phyloP scores from a whole-genome alignment of 37 sponge, comb jelly and placozoan species.

The Petrosia ficiformis region DNA sequence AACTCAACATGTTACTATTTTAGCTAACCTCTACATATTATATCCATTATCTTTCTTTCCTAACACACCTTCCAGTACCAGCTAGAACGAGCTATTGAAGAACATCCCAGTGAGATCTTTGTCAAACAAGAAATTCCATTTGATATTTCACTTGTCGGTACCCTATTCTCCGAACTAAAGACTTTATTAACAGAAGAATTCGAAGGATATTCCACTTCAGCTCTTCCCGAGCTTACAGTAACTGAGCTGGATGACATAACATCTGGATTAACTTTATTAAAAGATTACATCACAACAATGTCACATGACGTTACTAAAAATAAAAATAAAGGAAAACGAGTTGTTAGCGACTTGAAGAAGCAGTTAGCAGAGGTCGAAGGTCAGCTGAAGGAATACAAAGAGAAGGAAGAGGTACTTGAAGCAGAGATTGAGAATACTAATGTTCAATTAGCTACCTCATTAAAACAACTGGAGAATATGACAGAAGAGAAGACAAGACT shows the following conservation, averaged over 20 bases:
- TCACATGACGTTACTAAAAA: slow-evolving; percentile 17
- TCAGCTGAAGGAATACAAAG: background rate
- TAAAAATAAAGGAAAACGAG: background rate
- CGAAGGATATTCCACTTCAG: background rate
- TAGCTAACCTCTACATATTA: no score
- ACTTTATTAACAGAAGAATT: slow-evolving; percentile 8
- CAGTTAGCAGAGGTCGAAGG: slow-evolving; percentile 14
- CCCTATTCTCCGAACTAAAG: slow-evolving; percentile 31
- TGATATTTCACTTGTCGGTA: slow-evolving; percentile 35
- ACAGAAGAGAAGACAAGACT: slow-evolving; percentile 39
- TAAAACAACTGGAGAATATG: background rate
- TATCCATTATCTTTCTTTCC: no score
- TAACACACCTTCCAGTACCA: background rate
- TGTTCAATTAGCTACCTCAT: background rate
- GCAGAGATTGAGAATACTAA: background rate
- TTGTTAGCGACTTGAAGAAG: slow-evolving; percentile 18
- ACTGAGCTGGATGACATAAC: slow-evolving; percentile 52
- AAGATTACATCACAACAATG: slow-evolving; percentile 26
- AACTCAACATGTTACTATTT: no score
- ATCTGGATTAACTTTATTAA: slow-evolving; percentile 47
- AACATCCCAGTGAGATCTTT: slow-evolving; percentile 59
- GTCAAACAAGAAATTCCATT: slow-evolving; percentile 63
- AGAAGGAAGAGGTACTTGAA: slow-evolving; percentile 1
- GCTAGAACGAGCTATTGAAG: slow-evolving; percentile 60
- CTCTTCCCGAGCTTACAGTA: slow-evolving; percentile 23